Evolutionary conservation across 1,140 invertebrate genomes (phyloP).

Genomic region (Chironomus striatipennis): DNA sequence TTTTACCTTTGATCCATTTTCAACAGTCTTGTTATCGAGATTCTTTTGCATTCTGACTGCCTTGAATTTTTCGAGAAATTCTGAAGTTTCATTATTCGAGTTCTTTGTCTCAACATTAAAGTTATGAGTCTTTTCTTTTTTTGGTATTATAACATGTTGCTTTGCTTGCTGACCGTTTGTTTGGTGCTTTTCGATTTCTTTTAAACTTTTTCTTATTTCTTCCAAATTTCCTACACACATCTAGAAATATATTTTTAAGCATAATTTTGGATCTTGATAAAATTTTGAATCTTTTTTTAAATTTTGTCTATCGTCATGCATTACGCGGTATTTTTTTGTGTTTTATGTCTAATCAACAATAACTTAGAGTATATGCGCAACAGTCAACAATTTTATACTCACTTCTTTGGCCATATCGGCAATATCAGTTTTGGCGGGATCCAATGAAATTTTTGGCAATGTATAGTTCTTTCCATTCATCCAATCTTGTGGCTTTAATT

Average conservation of each 20-base stretch:
- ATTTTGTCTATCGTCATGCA: too few species aligned
- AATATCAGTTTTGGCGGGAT: conserved; percentile 54
- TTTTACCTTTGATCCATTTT: not conserved
- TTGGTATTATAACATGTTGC: not conserved
- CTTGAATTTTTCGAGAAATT: not conserved
- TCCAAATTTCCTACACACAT: conserved; percentile 39
- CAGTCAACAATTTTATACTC: too few species aligned
- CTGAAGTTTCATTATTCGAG: not conserved
- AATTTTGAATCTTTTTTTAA: too few species aligned
- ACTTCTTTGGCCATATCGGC: too few species aligned
- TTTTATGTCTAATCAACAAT: too few species aligned
- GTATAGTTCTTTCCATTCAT: conserved; percentile 58
- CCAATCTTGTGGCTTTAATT: conserved; percentile 69
- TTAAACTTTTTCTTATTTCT: conserved; percentile 39
- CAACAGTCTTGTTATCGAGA: not conserved
- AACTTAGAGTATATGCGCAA: too few species aligned
- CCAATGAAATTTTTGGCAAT: conserved; percentile 68
- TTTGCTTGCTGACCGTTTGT: not conserved
- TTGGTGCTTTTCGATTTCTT: conserved; percentile 22
- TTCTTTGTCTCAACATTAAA: not conserved
- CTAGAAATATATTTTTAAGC: conserved; percentile 26
- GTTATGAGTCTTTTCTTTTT: not conserved
- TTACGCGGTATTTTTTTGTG: too few species aligned
- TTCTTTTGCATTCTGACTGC: not conserved
- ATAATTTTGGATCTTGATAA: too few species aligned